phyloP scores from a whole-genome alignment of 2,888 invertebrate species.

The Ischnus inquisitorius region DNA sequence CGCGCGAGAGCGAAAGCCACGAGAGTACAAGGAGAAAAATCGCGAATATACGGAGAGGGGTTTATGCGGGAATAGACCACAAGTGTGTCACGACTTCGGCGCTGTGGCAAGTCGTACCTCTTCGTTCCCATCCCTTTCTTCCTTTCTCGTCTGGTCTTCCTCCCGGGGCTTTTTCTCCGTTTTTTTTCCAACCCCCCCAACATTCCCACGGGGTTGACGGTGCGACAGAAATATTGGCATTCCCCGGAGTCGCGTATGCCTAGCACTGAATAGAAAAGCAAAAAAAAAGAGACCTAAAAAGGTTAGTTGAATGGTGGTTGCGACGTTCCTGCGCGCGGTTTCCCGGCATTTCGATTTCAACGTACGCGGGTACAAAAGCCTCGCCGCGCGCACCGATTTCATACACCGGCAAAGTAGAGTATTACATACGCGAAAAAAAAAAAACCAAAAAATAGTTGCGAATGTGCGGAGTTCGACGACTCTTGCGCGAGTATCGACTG shows the following conservation, averaged over 20 bases:
- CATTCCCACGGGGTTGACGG: constrained; percentile 64
- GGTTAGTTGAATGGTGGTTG: constrained; percentile 35
- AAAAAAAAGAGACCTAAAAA: constrained; percentile 12
- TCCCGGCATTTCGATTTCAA: constrained; percentile 54
- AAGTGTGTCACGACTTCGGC: constrained; percentile 65
- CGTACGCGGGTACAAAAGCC: constrained; percentile 20
- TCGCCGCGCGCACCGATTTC: background rate
- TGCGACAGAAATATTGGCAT: constrained; percentile 70
- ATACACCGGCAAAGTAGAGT: background rate
- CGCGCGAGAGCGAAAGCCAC: background rate
- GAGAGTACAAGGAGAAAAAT: constrained; percentile 35
- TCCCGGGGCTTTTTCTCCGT: constrained; percentile 36
- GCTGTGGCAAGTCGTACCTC: constrained; percentile 48
- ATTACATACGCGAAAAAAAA: background rate
- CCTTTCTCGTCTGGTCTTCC: constrained; percentile 36
- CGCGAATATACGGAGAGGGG: constrained; percentile 22
- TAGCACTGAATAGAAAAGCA: constrained; percentile 54
- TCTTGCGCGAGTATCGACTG: constrained; percentile 4
- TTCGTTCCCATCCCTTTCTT: constrained; percentile 38
- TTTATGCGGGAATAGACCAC: constrained; percentile 45
- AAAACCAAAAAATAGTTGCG: too few species aligned
- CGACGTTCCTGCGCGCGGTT: constrained; percentile 42
- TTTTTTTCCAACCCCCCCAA: constrained; percentile 59
- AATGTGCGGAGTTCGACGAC: background rate
- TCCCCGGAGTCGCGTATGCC: constrained; percentile 66